These are phyloP conservation scores for Dryobotodes eremita DNA, from an alignment of 2,888 invertebrate genomes.

Conservation along the genomic window DNA sequence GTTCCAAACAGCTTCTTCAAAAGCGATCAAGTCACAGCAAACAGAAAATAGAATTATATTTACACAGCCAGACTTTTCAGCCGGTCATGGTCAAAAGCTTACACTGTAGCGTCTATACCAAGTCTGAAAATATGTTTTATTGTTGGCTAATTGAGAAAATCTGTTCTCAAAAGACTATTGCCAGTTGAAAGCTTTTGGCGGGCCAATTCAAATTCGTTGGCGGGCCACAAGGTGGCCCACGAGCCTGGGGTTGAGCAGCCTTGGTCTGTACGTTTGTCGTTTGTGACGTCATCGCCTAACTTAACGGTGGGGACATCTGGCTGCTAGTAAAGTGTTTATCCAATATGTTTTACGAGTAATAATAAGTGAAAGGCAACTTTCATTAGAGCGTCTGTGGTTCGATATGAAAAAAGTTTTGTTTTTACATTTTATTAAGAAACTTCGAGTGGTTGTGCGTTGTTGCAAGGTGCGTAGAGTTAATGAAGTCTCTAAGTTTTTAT, in stretches of 20 bases:
- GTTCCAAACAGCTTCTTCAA: conserved; percentile 6
- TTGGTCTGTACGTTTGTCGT: conserved; percentile 8
- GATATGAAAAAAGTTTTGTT: conserved; percentile 80
- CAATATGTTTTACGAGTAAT: conserved; percentile 73
- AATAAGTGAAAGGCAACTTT: conserved; percentile 69
- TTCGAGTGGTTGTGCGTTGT: conserved; percentile 40
- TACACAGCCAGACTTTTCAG: conserved; percentile 37
- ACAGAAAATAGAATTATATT: conserved; percentile 50
- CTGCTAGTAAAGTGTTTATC: conserved; percentile 49
- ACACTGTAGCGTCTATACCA: background rate
- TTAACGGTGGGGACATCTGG: conserved; percentile 57
- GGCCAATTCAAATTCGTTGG: background rate
- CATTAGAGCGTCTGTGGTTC: conserved; percentile 63
- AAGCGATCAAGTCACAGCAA: conserved; percentile 9
- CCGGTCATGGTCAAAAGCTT: conserved; percentile 41
- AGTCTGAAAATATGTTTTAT: too few species aligned
- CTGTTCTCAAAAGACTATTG: background rate
- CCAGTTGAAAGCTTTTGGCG: background rate
- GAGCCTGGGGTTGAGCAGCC: background rate
- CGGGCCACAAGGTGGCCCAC: background rate
- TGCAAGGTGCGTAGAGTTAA: conserved; percentile 34
- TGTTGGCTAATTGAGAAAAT: too few species aligned
- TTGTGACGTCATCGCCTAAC: conserved; percentile 38
- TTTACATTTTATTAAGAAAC: conserved; percentile 64
- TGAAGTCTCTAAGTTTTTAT: conserved; percentile 50